A percentile compares a stretch with the other conserved stretches of the same genome.
Evolutionary conservation across 2,113 vertebrate species (phyloP).

Genomic region (Eulemur rufifrons): DNA sequence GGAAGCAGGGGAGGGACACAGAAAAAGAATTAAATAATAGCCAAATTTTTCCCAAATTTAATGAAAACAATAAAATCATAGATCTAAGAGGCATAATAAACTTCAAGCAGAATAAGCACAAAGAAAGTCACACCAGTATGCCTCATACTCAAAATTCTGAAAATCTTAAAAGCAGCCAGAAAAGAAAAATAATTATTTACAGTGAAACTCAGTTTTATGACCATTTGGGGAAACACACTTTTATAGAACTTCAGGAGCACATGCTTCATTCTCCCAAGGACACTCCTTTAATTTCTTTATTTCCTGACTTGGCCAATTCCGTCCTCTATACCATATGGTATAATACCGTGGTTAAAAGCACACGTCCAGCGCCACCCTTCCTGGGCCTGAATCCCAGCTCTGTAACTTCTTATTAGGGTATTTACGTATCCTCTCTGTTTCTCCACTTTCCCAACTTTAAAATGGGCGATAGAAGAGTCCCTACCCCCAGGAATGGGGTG

Average conservation of each 20-base stretch:
- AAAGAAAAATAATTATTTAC: background rate
- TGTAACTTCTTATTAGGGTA: background rate
- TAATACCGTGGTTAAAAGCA: background rate
- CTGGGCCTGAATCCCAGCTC: background rate
- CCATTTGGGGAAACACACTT: slow-evolving; percentile 68
- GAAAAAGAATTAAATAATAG: background rate
- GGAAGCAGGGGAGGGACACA: fast-evolving
- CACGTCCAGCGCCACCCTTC: background rate
- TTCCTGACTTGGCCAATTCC: background rate
- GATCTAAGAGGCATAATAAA: background rate
- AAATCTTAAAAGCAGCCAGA: background rate
- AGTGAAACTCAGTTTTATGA: slow-evolving; percentile 38
- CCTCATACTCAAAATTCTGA: background rate
- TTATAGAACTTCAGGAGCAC: slow-evolving; percentile 20
- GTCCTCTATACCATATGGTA: background rate
- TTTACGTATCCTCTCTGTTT: background rate
- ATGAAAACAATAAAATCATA: background rate
- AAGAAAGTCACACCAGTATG: background rate
- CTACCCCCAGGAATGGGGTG: background rate
- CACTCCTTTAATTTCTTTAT: background rate
- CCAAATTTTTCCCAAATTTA: background rate
- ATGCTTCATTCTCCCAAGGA: background rate
- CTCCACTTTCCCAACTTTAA: background rate
- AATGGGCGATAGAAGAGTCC: background rate
- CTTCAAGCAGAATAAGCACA: background rate